phyloP scores from a whole-genome alignment of 2,113 vertebrate genomes.

The Furnarius figulus region DNA sequence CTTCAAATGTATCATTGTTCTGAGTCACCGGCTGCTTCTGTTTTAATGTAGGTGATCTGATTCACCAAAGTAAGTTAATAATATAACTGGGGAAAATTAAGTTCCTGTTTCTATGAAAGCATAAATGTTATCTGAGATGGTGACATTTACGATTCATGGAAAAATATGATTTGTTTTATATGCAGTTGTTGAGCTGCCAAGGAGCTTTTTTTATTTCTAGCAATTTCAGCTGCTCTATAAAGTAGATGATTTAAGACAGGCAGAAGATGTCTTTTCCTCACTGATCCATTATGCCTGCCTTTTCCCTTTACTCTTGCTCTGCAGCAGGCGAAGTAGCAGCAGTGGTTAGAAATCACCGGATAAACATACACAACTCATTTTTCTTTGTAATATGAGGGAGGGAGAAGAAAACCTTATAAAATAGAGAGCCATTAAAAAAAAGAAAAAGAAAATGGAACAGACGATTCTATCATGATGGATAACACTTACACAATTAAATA shows the following conservation, averaged over 20 bases:
- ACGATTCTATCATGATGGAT: slow-evolving; percentile 24
- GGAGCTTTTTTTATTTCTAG: slow-evolving; percentile 47
- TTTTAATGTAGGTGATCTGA: slow-evolving; percentile 29
- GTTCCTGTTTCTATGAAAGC: slow-evolving; percentile 42
- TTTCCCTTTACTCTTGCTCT: slow-evolving; percentile 16
- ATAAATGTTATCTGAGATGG: slow-evolving; percentile 28
- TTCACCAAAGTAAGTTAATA: slow-evolving; percentile 54
- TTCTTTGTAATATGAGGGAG: slow-evolving; percentile 40
- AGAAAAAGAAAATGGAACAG: background rate
- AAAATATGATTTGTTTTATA: slow-evolving; percentile 50
- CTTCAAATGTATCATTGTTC: slow-evolving; percentile 5
- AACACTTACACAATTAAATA: slow-evolving; percentile 51
- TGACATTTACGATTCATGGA: slow-evolving; percentile 37
- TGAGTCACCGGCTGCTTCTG: slow-evolving; percentile 21
- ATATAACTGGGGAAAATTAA: slow-evolving; percentile 27
- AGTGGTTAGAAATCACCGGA: slow-evolving; percentile 1
- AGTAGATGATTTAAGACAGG: slow-evolving; percentile 65
- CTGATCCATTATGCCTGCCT: slow-evolving; percentile 60
- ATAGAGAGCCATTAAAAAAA: background rate
- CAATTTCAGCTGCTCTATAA: slow-evolving; percentile 58
- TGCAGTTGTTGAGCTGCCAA: slow-evolving; percentile 48
- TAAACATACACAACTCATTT: slow-evolving; percentile 53
- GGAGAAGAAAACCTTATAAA: slow-evolving; percentile 35
- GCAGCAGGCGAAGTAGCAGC: background rate
- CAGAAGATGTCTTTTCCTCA: slow-evolving; percentile 60